These are phyloP conservation scores for Oscheius sp. DNA, from an alignment of 2,888 invertebrate species.

Conservation along the genomic window DNA sequence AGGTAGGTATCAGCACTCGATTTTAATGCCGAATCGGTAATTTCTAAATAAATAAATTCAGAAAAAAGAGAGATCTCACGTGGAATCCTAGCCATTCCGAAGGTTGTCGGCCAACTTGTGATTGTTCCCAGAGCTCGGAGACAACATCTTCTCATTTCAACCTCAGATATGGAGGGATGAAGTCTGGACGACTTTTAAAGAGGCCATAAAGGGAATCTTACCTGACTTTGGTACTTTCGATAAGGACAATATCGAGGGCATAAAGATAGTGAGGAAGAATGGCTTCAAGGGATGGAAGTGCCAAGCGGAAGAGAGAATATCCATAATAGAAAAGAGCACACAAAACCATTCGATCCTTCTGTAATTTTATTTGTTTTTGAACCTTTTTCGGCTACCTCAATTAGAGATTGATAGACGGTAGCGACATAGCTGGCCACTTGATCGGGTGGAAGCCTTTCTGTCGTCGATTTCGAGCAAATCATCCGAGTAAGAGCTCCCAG, in stretches of 20 bases:
- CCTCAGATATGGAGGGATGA: slow-evolving; percentile 68
- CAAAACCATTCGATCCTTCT: slow-evolving; percentile 66
- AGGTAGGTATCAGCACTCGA: slow-evolving; percentile 71
- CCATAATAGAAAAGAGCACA: slow-evolving; percentile 71
- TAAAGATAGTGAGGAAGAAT: slow-evolving; percentile 87
- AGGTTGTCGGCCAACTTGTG: slow-evolving; percentile 90
- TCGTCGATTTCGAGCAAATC: slow-evolving; percentile 92
- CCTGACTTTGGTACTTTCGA: slow-evolving; percentile 75
- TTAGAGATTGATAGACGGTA: slow-evolving; percentile 81
- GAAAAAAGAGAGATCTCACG: slow-evolving; percentile 32
- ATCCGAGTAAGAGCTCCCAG: slow-evolving; percentile 84
- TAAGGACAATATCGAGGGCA: slow-evolving; percentile 88
- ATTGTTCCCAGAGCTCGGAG: slow-evolving; percentile 90
- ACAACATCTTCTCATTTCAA: slow-evolving; percentile 84
- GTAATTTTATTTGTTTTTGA: slow-evolving; percentile 8
- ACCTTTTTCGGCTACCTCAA: slow-evolving; percentile 54
- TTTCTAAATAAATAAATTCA: slow-evolving; percentile 34
- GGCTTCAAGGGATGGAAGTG: slow-evolving; percentile 83
- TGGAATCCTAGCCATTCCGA: slow-evolving; percentile 74
- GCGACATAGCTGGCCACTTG: slow-evolving; percentile 93
- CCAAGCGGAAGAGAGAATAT: slow-evolving; percentile 83
- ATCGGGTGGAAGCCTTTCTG: slow-evolving; percentile 87
- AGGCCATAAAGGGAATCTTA: slow-evolving; percentile 10
- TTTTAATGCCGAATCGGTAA: slow-evolving; percentile 43
- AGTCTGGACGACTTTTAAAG: slow-evolving; percentile 42